Base-by-base conservation (phyloP, 2,797 vertebrate species). In the Hapalemur alaotrensis region DNA sequence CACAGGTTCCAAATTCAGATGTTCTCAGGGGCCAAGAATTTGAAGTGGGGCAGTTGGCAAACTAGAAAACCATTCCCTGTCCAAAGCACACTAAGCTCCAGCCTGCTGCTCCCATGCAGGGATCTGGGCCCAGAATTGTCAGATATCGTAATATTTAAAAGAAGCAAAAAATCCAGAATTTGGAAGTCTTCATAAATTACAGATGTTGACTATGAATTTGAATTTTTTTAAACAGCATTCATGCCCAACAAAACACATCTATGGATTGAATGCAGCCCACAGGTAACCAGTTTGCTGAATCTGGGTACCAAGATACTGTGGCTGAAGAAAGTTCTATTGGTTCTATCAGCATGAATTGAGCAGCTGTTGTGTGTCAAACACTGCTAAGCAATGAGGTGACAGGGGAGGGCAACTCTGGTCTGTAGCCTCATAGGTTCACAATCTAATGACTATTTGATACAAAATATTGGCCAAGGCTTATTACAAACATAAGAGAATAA, bases 1-100 rank as follows among this genome's bases (percentile, higher is more conserved):
- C 52, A 79, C 18, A 90, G 30, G 13, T 48, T 95, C 75, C 79
- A 96, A 75, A 92, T 41, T 91, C 89, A 92, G 43, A 80, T 52
- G 59, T 54, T 80, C 35, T 32, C 52, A 54, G 41, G 35, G 13
- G 52, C 32, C 73, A 48, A 73, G 78, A 97, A 63, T 61, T 32
- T 78, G 43, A 73, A 89, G 52, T 61, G 30, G 52, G 48, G 35
- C 72, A 69, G 14, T 4, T 78, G 52, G 61, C 38, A 85, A 87
- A 78, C 1, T 9, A 73, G 59, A 63, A 76, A 43, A 92, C 38
- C 22, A 80, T 41, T 48, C 22, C n/a, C 59, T 38, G 25, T 61
- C 28, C 75, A 81, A 86, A 54, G 50, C 13, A 46, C 54, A 32
- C 20, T 22, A 5, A 54, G 30, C 23, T 65, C 78, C 59, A 52